phyloP scores from a whole-genome alignment of 2,888 invertebrate genomes.

The Syrista parreyssii region DNA sequence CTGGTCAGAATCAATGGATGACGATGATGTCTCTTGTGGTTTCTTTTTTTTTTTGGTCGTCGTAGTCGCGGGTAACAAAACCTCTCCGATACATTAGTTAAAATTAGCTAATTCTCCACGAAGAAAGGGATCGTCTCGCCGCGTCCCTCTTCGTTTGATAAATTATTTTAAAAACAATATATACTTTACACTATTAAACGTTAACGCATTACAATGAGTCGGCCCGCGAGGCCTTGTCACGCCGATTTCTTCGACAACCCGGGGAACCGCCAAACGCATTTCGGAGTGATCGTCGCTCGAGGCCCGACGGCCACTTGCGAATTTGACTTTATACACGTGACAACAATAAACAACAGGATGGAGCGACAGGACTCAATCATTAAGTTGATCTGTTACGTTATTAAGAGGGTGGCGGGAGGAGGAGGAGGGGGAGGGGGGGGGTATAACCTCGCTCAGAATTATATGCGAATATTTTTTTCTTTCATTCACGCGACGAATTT shows the following conservation, averaged over 20 bases:
- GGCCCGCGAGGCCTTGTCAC: neutral
- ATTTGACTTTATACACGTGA: neutral
- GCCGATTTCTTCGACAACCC: neutral
- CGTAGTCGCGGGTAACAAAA: conserved; percentile 15
- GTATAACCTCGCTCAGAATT: neutral
- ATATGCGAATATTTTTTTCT: conserved; percentile 5
- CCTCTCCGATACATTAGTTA: conserved; percentile 10
- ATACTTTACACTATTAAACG: neutral
- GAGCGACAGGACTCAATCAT: neutral
- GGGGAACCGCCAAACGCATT: neutral
- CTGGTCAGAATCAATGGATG: neutral
- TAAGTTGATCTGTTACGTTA: neutral
- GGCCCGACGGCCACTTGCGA: neutral
- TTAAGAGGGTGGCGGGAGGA: neutral
- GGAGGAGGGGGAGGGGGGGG: neutral
- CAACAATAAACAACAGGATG: neutral
- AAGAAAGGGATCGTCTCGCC: neutral
- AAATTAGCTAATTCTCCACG: neutral
- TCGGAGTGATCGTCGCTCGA: neutral
- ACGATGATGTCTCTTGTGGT: neutral
- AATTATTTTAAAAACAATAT: neutral
- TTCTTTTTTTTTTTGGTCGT: conserved; percentile 18
- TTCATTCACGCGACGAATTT: conserved; percentile 10
- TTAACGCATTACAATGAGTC: neutral
- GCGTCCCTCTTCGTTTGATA: neutral